Percentiles rank a stretch among this genome's conserved stretches.
Evolutionary conservation across 2,888 invertebrate species (phyloP).

Genomic region (Molorchus minor): DNA sequence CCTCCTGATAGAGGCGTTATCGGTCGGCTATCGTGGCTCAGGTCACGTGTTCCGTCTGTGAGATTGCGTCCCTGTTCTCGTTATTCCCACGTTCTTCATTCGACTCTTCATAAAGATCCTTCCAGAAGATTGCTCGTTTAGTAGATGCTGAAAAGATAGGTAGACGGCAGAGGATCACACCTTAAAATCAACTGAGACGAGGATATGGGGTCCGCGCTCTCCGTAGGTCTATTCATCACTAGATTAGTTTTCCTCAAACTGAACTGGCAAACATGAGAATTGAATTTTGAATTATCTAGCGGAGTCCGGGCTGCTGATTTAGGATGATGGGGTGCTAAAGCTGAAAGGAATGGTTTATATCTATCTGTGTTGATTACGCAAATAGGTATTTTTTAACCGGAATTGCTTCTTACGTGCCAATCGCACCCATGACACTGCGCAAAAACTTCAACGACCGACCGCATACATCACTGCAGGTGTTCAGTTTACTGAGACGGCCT

Average conservation of each 20-base stretch:
- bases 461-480: no score
- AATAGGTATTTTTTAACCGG: neutral
- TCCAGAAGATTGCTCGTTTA: neutral
- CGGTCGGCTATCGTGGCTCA: conserved; percentile 25
- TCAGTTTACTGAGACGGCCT: no score
- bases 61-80: conserved; percentile 23
- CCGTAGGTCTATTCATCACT: no score
- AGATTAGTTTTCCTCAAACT: conserved; percentile 21
- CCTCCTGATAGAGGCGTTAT: conserved; percentile 18
- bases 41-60: conserved; percentile 27
- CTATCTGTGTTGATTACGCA: neutral
- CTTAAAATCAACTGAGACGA: conserved; percentile 25
- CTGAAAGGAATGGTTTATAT: neutral
- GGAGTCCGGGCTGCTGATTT: neutral
- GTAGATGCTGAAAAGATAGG: conserved; percentile 20
- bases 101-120: conserved; percentile 1
- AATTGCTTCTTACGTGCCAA: neutral
- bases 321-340: neutral
- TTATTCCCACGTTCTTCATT: conserved; percentile 24
- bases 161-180: conserved; percentile 12
- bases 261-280: conserved; percentile 8
- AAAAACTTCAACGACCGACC: no score
- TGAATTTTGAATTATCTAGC: conserved; percentile 13
- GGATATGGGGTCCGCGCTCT: conserved; percentile 8
- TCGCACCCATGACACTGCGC: neutral